A percentile compares a stretch with the other conserved stretches of the same genome.
Evolutionary conservation across 2,113 vertebrate genomes (phyloP).

Genomic region (Odontesthes bonariensis): DNA sequence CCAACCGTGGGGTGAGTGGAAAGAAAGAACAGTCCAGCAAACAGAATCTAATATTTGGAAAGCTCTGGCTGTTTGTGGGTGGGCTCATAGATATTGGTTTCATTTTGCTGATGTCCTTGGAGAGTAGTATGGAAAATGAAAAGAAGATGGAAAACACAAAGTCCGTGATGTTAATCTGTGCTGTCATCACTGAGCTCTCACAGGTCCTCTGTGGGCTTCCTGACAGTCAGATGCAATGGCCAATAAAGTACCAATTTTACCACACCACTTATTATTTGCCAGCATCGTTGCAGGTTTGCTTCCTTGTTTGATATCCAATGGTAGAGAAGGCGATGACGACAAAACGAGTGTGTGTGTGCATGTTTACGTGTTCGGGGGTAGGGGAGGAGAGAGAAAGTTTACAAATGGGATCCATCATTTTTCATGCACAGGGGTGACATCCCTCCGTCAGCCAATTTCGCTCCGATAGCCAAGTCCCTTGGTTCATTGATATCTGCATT

Average conservation of each 20-base stretch:
- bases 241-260: conserved; percentile 79
- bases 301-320: conserved; percentile 72
- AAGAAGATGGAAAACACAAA: conserved; percentile 75
- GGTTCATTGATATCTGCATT: conserved; percentile 87
- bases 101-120: conserved; percentile 61
- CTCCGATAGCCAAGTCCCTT: conserved; percentile 80
- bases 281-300: conserved; percentile 62
- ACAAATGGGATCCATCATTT: conserved; percentile 87
- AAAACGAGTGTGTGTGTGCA: conserved; percentile 1
- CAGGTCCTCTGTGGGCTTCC: conserved; percentile 48
- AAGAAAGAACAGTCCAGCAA: conserved; percentile 39
- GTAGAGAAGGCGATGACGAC: not conserved
- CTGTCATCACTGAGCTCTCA: conserved; percentile 72
- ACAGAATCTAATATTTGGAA: conserved; percentile 61
- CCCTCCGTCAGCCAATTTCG: conserved; percentile 83
- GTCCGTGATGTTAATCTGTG: conserved; percentile 75
- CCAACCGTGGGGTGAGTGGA: conserved; percentile 11
- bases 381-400: conserved; percentile 65
- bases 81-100: conserved; percentile 68
- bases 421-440: conserved; percentile 83
- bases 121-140: conserved; percentile 62
- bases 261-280: conserved; percentile 69
- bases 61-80: conserved; percentile 52
- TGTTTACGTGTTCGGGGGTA: conserved; percentile 12
- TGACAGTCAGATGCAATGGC: conserved; percentile 73